Conservation (phyloP, 1,140 invertebrate genomes). For the Pristionchus pacificus region DNA sequence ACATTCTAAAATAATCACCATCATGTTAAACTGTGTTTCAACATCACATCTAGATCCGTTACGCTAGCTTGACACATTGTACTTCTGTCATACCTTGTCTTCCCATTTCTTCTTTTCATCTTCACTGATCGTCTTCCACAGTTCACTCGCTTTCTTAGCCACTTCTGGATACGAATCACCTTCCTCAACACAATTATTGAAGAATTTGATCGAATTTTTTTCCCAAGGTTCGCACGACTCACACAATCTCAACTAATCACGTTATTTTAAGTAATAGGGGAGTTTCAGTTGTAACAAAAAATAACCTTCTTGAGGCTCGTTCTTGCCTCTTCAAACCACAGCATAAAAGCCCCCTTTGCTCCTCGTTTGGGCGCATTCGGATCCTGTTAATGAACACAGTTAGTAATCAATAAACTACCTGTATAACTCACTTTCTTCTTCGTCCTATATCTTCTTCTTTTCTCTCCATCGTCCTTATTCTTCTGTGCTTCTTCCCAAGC, state of each 20-base stretch:
- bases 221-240: too few relatives aligned
- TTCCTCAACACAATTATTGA: too few relatives aligned
- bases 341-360: conserved; percentile 80
- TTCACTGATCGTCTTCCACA: conserved; percentile 76
- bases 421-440: neutral
- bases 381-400: conserved; percentile 65
- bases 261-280: too few relatives aligned
- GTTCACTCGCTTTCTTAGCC: conserved; percentile 84
- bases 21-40: too few relatives aligned
- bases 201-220: too few relatives aligned
- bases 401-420: neutral
- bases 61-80: too few relatives aligned
- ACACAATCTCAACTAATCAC: too few relatives aligned
- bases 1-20: too few relatives aligned
- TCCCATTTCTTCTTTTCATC: conserved; percentile 74
- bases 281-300: too few relatives aligned
- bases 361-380: conserved; percentile 81
- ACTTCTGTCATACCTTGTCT: too few relatives aligned
- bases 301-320: conserved; percentile 75
- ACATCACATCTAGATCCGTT: too few relatives aligned
- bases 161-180: conserved; percentile 83
- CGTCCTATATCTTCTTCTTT: conserved; percentile 69
- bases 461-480: conserved; percentile 40
- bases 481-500: conserved; percentile 13
- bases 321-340: conserved; percentile 84